phyloP scores from a whole-genome alignment of 2,888 invertebrate genomes.

The Drosophila austrosaltans region DNA sequence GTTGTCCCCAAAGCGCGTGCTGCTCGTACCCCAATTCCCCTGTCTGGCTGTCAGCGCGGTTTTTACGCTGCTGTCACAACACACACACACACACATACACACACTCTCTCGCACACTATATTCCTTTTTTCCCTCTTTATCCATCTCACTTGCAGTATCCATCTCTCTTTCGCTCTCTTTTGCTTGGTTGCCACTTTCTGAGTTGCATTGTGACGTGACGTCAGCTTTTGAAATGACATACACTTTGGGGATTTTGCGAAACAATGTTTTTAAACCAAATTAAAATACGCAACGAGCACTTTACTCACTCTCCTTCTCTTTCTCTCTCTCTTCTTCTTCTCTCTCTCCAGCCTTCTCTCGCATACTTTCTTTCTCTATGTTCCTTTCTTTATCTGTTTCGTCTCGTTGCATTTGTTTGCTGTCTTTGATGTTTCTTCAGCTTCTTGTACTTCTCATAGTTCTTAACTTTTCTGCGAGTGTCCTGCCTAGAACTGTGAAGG shows the following conservation, averaged over 20 bases:
- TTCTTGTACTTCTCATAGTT: conserved; percentile 16
- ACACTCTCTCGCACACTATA: conserved; percentile 4
- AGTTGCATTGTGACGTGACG: conserved; percentile 68
- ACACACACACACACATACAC: conserved; percentile 46
- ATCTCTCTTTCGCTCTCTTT: background rate
- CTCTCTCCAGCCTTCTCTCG: background rate
- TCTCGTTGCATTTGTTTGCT: conserved; percentile 62
- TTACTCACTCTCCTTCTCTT: conserved; percentile 64
- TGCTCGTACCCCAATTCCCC: conserved; percentile 63
- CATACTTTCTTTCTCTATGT: background rate
- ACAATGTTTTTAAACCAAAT: conserved; percentile 78
- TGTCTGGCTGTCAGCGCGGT: conserved; percentile 70
- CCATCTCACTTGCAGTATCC: background rate
- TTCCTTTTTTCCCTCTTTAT: background rate
- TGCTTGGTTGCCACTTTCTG: conserved; percentile 17
- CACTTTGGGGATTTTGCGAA: conserved; percentile 77
- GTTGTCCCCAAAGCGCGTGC: conserved; percentile 16
- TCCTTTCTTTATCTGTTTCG: background rate
- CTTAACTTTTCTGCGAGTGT: conserved; percentile 67
- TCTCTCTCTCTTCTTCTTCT: background rate
- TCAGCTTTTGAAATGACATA: conserved; percentile 67
- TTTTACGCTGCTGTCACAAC: conserved; percentile 76
- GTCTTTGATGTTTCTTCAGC: conserved; percentile 47
- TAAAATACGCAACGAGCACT: conserved; percentile 77
- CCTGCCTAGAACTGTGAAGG: conserved; percentile 54